These are phyloP conservation scores for Ophonus ardosiacus DNA, from an alignment of 2,888 invertebrate genomes.

Conservation along the genomic window DNA sequence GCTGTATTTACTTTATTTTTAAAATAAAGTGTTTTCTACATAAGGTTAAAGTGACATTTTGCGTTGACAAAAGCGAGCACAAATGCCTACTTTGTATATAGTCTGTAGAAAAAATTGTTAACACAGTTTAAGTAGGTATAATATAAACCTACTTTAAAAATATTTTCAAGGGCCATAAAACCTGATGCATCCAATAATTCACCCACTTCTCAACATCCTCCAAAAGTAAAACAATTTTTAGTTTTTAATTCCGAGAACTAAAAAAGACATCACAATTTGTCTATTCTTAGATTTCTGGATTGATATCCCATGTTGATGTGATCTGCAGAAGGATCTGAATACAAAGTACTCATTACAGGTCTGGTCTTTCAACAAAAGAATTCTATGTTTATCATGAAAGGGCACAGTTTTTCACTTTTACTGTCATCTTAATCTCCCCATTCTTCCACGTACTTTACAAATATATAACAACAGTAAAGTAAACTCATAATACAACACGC, in stretches of 20 bases:
- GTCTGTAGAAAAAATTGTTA: no score
- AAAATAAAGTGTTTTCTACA: no score
- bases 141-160: background rate
- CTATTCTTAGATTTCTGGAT: slow-evolving; percentile 16
- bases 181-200: slow-evolving; percentile 23
- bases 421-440: slow-evolving; percentile 40
- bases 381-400: slow-evolving; percentile 31
- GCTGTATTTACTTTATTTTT: no score
- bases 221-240: slow-evolving; percentile 18
- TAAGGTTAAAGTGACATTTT: no score
- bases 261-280: slow-evolving; percentile 41
- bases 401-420: slow-evolving; percentile 40
- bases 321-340: slow-evolving; percentile 32
- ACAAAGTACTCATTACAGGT: slow-evolving; percentile 45
- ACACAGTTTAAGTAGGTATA: no score
- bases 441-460: slow-evolving; percentile 33
- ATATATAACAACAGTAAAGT: slow-evolving; percentile 32
- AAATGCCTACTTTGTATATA: no score
- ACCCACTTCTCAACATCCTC: background rate
- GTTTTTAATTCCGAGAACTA: slow-evolving; percentile 34
- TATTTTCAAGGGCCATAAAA: background rate
- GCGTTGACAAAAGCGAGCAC: no score
- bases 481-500: slow-evolving; percentile 9
- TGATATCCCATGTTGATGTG: slow-evolving; percentile 17
- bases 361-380: slow-evolving; percentile 21